Percentiles rank a stretch among this genome's conserved stretches.
phyloP scores from a whole-genome alignment of 1,140 invertebrate species.

The Saccostrea cuccullata region DNA sequence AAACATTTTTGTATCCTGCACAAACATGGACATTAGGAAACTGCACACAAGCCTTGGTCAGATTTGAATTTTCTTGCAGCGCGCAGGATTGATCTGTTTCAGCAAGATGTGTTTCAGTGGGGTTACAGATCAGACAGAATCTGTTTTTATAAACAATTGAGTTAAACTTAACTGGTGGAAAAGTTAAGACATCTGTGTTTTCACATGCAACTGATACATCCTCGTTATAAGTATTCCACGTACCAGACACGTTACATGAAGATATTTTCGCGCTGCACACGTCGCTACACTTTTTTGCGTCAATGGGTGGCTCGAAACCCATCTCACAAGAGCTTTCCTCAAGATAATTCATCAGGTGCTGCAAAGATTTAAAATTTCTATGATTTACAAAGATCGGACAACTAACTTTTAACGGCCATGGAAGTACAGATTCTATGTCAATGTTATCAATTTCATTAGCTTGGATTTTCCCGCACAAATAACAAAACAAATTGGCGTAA shows the following conservation, averaged over 20 bases:
- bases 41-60: not conserved
- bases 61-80: not conserved
- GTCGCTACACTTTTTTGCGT: not conserved
- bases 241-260: not conserved
- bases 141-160: not conserved
- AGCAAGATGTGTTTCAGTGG: not conserved
- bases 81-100: not conserved
- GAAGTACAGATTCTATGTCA: not conserved
- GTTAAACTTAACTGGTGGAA: not conserved
- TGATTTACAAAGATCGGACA: not conserved
- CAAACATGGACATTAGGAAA: too few relatives aligned
- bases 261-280: not conserved
- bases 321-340: not conserved
- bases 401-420: not conserved
- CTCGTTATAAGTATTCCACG: not conserved
- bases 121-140: constrained; percentile 2
- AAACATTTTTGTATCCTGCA: too few relatives aligned
- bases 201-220: not conserved
- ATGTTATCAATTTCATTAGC: not conserved
- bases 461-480: not conserved
- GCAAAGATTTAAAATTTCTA: not conserved
- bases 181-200: not conserved
- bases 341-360: not conserved
- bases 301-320: not conserved
- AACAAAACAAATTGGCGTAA: not conserved